Evolutionary conservation across 2,113 vertebrate genomes (phyloP), one percentile per base, ranked within the genome.

Genomic region (Oenanthe oenanthe): DNA sequence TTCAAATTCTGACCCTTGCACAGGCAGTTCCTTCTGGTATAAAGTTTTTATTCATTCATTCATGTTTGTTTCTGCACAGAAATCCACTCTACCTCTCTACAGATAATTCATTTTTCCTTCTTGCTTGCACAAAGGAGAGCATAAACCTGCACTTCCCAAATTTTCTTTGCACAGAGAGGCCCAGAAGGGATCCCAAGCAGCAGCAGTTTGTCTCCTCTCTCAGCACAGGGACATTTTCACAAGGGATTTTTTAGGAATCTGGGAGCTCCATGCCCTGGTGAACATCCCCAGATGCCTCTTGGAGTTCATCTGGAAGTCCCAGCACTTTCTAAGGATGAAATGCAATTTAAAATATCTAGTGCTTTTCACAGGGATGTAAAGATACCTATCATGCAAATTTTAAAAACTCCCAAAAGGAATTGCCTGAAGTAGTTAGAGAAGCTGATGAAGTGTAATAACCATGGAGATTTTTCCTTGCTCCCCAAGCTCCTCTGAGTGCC

Each of bases 361-460:
- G 51, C 73, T 95, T 92, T 87, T 81, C 87, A 87, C 89, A 77
- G 51, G 84, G 77, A 81, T 81, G 48, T 21, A 80, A 77, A 95
- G 89, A 84, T 66, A 87, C 53, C 61, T 62, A 83, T 94, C 87
- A 95, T 87, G 96, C 87, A 95, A 94, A 96, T 85, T 47, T 58
- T 56, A 4, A 50, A 67, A 92, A 66, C 42, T 80, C 68, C 67
- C 51, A 4, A 66, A 95, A 89, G 87, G 77, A 94, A 82, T 40
- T 71, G 89, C 92, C 84, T 8, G 31, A 13, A 96, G 92, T 81
- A 81, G 68, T 89, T 78, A 38, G 81, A 60, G 92, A 87, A 78
- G 73, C 67, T 91, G 93, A 60, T 91, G 89, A 75, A 60, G 87
- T 12, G 5, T 42, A 95, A 87, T 71, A 91, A 78, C 87, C 4